phyloP scores from a whole-genome alignment of 2,888 invertebrate genomes.

The Lumbricus terrestris region DNA sequence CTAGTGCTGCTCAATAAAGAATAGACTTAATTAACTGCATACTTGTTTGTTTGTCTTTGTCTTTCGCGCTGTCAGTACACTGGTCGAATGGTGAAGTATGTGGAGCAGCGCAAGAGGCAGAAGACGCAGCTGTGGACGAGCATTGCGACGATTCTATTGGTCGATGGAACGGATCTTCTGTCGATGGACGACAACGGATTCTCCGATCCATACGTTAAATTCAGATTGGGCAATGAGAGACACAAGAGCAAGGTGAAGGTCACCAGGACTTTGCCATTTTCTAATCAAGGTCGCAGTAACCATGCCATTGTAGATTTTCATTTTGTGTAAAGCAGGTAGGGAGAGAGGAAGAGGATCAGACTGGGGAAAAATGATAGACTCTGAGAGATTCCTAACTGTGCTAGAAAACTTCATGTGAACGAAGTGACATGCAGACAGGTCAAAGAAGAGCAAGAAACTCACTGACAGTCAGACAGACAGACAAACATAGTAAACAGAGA shows the following conservation, averaged over 20 bases:
- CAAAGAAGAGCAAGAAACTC: not conserved
- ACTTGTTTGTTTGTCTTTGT: not conserved
- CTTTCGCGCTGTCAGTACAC: not conserved
- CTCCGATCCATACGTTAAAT: conserved; percentile 91
- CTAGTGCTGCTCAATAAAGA: too few species aligned
- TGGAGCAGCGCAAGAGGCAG: not conserved
- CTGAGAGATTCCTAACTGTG: not conserved
- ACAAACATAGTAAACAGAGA: not conserved
- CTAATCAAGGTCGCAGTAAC: not conserved
- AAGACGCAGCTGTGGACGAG: conserved; percentile 74
- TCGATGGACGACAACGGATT: conserved; percentile 83
- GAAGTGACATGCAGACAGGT: not conserved
- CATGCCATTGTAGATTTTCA: not conserved
- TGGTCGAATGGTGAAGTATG: not conserved
- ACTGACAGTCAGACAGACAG: not conserved
- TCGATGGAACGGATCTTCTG: conserved; percentile 84
- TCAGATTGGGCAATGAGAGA: conserved; percentile 94
- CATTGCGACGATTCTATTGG: conserved; percentile 92
- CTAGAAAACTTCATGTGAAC: too few species aligned
- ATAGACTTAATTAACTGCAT: too few species aligned
- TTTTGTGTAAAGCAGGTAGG: not conserved
- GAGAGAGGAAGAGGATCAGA: not conserved
- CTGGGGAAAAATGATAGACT: not conserved
- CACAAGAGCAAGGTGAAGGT: conserved; percentile 83
- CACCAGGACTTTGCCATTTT: not conserved